Conservation (phyloP, 2,113 vertebrate species). For the Grammomys dolichurus region DNA sequence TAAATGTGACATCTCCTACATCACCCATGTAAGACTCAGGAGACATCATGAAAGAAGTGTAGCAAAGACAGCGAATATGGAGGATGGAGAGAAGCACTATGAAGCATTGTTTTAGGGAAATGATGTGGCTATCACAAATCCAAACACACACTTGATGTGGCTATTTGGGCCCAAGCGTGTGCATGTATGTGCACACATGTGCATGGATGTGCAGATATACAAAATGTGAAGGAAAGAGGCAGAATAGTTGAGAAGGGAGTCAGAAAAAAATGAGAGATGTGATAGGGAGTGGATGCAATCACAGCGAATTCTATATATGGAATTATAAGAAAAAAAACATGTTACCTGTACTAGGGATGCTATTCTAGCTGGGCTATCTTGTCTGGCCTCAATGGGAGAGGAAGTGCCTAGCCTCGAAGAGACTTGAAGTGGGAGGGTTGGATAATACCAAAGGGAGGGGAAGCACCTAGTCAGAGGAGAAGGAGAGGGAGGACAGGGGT, state of each 20-base stretch:
- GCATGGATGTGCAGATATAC: not conserved
- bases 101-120: not conserved
- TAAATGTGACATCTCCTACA: not conserved
- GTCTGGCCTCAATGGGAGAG: too few relatives aligned
- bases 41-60: not conserved
- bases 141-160: not conserved
- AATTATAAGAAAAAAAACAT: not conserved
- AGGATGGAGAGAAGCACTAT: not conserved
- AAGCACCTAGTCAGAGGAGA: too few relatives aligned
- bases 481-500: too few relatives aligned
- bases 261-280: not conserved
- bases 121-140: not conserved
- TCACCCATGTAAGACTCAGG: not conserved
- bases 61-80: not conserved
- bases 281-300: not conserved
- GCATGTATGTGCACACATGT: not conserved
- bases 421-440: too few relatives aligned
- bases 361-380: too few relatives aligned
- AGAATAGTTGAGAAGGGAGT: not conserved
- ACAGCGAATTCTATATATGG: not conserved
- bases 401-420: too few relatives aligned
- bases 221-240: not conserved
- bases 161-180: not conserved
- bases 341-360: too few relatives aligned
- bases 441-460: too few relatives aligned